Evolutionary conservation across 2,888 invertebrate species (phyloP), one percentile per base, ranked within the genome.

Genomic region (Acrobasis repandana): DNA sequence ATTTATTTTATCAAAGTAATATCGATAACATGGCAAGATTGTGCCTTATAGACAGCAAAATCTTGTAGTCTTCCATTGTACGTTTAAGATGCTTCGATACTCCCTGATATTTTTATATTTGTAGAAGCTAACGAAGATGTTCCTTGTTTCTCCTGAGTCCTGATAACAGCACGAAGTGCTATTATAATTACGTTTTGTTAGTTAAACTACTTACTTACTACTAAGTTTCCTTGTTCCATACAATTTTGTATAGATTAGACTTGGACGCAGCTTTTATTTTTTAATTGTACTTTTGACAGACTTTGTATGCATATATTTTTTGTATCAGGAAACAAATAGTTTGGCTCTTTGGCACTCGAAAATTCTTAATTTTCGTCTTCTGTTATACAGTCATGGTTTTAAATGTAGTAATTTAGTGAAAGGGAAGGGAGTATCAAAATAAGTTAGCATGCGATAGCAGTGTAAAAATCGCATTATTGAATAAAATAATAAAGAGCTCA

Each of bases 1-100:
- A 56, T 36, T 58, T 56, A 50, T 28, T 62, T 54, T 6, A 58
- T 9, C 11, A 18, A 46, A 46, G 33, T 3, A 51, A 9, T 36
- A 59, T 43, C 6, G 9, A n/a, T 48, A 46, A 43, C 9, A 58
- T 66, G 61, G 62, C 70, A 49, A 65, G 71, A 66, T 70, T 60
- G 91, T 91, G 90, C 91, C 90, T 92, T 90, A 85, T 74, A 28
- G 4, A 83, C 91, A 90, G 77, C 91, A 90, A 89, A 89, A 88
- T 91, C 89, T 68, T 83, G 73, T 80, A 76, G 90, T 91, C 91
- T 92, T 92, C 91, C 91, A 81, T 73, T n/a, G 70, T 61, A 60
- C 20, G 56, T 65, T 61, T 64, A 66, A 59, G 57, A 61, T 61
- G 18, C 28, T 9, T 58, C 36, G 36, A 49, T 58, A 49, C 49